Evolutionary conservation across 2,888 invertebrate species (phyloP).

Genomic region (Rotaria socialis): DNA sequence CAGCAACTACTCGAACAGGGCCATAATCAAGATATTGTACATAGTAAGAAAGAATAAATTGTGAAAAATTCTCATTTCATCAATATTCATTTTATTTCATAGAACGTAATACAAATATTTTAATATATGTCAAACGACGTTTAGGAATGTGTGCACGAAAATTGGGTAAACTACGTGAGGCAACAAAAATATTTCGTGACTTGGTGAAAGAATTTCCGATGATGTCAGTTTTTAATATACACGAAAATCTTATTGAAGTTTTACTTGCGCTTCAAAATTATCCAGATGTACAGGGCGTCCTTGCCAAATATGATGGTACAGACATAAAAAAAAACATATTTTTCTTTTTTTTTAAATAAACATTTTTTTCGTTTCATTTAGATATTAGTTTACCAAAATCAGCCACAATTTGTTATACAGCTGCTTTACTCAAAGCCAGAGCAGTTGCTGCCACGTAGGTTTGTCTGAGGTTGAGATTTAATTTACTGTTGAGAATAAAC

Average conservation of each 20-base stretch:
- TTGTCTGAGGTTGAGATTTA: background rate
- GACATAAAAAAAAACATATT: too few species aligned
- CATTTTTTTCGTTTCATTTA: conserved; percentile 50
- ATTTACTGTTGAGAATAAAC: background rate
- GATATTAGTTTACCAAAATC: conserved; percentile 89
- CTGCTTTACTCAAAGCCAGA: conserved; percentile 86
- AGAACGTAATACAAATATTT: conserved; percentile 82
- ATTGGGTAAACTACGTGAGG: conserved; percentile 85
- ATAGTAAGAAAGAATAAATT: conserved; percentile 60
- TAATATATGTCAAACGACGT: conserved; percentile 86
- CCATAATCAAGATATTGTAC: conserved; percentile 70
- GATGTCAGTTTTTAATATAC: conserved; percentile 85
- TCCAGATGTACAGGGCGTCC: conserved; percentile 86
- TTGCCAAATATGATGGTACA: conserved; percentile 77
- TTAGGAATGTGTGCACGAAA: conserved; percentile 95
- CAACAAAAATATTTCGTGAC: conserved; percentile 91
- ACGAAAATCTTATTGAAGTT: conserved; percentile 91
- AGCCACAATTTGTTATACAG: conserved; percentile 87
- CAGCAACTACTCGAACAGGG: conserved; percentile 74
- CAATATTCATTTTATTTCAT: conserved; percentile 49
- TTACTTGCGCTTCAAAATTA: conserved; percentile 90
- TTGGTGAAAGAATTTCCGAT: conserved; percentile 92
- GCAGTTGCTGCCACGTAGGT: conserved; percentile 63
- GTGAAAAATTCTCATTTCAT: background rate
- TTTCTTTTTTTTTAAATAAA: too few species aligned